Base-by-base conservation (phyloP, 2,797 vertebrate species). In the Galaxias olidus region DNA sequence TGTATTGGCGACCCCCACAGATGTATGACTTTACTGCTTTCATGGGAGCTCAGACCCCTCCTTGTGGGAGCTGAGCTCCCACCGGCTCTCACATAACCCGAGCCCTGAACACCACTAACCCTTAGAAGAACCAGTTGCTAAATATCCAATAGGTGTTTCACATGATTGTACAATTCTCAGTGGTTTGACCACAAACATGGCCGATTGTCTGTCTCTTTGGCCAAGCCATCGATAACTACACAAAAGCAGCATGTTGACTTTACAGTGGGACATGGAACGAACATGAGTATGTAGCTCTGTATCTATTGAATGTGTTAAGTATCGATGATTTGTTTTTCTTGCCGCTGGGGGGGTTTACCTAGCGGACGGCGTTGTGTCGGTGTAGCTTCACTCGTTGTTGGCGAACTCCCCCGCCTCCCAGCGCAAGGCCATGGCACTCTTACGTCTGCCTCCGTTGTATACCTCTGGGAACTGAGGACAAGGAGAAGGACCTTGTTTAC, bases 381-480 rank as follows among this genome's bases (percentile, higher is more conserved):
- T 65, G 47, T 30, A 7, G 18, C 20, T 76, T 87, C 71, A 91
- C 67, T 90, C 82, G 0, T 85, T 85, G 75, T 88, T 90, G 1
- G 86, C 76, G 59, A 92, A 92, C 79, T 91, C 89, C 19, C 91
- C 91, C 0, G 91, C 90, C 72, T 93, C 92, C 90, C 90, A 92
- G 54, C 90, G 88, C 65, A 92, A 73, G 69, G 91, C 91, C 91
- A 92, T 87, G 78, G 90, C 88, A 77, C 91, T 93, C 86, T 93
- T 93, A 46, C 90, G 88, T 58, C 88, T 75, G 53, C 84, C 88
- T 71, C 87, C 87, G 0, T 63, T 62, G 73, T 86, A 91, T 58
- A 66, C 77, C 1, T 92, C 91, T 63, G 87, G 85, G 84, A 92
- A 93, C 91, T 93, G 45, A 80, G 71, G 66, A 77, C 44, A 78